Base-by-base conservation (phyloP, 1,140 invertebrate genomes). In the Oncopeltus fasciatus region DNA sequence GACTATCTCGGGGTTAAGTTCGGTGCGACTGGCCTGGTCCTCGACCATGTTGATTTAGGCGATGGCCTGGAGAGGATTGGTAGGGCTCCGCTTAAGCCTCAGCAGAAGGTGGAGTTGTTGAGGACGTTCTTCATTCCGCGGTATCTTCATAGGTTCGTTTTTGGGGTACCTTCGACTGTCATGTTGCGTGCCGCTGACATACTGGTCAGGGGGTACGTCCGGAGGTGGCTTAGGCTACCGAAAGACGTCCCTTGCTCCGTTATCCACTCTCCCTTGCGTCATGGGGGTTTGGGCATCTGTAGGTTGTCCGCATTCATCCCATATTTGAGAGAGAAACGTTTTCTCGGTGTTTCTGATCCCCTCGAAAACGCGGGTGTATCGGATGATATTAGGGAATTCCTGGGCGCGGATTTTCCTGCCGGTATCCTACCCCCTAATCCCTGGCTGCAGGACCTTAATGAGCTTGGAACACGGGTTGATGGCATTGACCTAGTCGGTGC, bases 241-340 rank as follows among this genome's bases (percentile, higher is more conserved):
- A n/a, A n/a, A n/a, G n/a, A n/a, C n/a, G n/a, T n/a, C n/a, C n/a
- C n/a, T n/a, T n/a, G n/a, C n/a, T n/a, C n/a, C n/a, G n/a, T n/a
- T n/a, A n/a, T n/a, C n/a, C n/a, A n/a, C n/a, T n/a, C n/a, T n/a
- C n/a, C n/a, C n/a, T n/a, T n/a, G n/a, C n/a, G n/a, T n/a, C n/a
- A n/a, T n/a, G n/a, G n/a, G n/a, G n/a, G n/a, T n/a, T n/a, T 69
- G 0, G 56, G 62, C 0, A 64, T 69, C 0, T 18, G 11, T 9
- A 8, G 21, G 5, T 18, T 49, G 47, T 8, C 5, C 5, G n/a
- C n/a, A 5, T 51, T n/a, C 3, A 18, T 56, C 8, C 51, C 51
- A 18, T 26, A 26, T 14, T 29, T 21, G 27, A 26, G 51, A 11
- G 27, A 29, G 51, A 27, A 21, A 21, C 24, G 51, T 8, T 29